Percentiles rank a stretch among this genome's conserved stretches.
Conservation (phyloP, 2,888 invertebrate species). For the Meteorus cinctellus region DNA sequence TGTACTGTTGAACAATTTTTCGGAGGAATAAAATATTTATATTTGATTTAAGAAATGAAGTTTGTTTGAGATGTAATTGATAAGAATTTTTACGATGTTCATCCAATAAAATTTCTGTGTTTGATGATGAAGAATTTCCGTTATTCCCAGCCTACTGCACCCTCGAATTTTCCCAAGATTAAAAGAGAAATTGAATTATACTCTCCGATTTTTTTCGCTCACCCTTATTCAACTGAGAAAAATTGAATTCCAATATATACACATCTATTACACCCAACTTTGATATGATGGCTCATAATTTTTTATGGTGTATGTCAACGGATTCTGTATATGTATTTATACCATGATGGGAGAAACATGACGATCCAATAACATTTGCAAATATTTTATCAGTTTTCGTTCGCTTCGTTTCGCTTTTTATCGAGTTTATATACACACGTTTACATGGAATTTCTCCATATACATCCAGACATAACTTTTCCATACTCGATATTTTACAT, state of each 20-base stretch:
- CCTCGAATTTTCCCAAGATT: conserved; percentile 4
- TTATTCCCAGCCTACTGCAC: not conserved
- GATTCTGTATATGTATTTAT: not conserved
- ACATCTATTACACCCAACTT: not conserved
- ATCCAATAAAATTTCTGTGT: not conserved
- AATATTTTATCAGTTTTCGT: conserved; percentile 14
- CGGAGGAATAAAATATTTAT: no score
- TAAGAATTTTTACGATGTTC: not conserved
- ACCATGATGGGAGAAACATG: not conserved
- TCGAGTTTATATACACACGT: not conserved
- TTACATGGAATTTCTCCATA: not conserved
- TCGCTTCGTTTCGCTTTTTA: not conserved
- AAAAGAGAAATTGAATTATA: conserved; percentile 11
- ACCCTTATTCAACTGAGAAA: not conserved
- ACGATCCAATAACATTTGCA: conserved; percentile 12
- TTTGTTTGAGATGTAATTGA: not conserved
- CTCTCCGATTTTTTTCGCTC: not conserved
- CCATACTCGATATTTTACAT: not conserved
- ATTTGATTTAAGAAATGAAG: no score
- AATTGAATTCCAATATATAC: not conserved
- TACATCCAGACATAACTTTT: no score
- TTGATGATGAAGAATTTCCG: conserved; percentile 11
- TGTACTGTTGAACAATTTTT: no score
- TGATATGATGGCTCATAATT: not conserved
- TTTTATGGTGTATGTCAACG: not conserved